A percentile compares a stretch with the other conserved stretches of the same genome.
These are phyloP conservation scores for Notiomystis cincta DNA, from an alignment of 2,113 vertebrate genomes.

Conservation along the genomic window DNA sequence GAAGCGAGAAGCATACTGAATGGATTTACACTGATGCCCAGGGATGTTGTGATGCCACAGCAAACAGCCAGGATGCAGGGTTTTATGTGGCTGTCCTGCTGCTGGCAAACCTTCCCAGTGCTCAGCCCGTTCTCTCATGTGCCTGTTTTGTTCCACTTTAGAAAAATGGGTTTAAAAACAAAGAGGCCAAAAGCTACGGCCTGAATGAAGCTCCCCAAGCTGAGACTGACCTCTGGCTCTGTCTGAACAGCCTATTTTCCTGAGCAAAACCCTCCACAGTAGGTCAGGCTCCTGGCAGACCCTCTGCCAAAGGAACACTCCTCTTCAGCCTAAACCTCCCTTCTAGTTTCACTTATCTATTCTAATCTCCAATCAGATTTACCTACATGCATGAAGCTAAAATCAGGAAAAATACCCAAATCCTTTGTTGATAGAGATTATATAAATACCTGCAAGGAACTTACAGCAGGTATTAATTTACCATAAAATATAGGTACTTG, in stretches of 20 bases:
- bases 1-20: constrained; percentile 12
- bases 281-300: background rate
- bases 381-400: background rate
- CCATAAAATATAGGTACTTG: background rate
- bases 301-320: background rate
- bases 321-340: background rate
- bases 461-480: background rate
- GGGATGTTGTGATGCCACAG: background rate
- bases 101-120: constrained; percentile 26
- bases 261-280: background rate
- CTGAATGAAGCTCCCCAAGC: background rate
- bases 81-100: constrained; percentile 9
- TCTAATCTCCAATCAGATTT: background rate
- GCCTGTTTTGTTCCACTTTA: background rate
- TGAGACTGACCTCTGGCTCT: background rate
- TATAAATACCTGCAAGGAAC: background rate
- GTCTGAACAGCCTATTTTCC: background rate
- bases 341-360: fast-evolving
- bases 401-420: background rate
- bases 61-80: background rate
- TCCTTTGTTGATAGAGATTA: background rate
- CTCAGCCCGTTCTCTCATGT: background rate
- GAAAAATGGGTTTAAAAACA: background rate
- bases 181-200: background rate
- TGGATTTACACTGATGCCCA: background rate